These are phyloP conservation scores for Scarus forsteni DNA, from an alignment of 2,797 vertebrate species.

Conservation along the genomic window DNA sequence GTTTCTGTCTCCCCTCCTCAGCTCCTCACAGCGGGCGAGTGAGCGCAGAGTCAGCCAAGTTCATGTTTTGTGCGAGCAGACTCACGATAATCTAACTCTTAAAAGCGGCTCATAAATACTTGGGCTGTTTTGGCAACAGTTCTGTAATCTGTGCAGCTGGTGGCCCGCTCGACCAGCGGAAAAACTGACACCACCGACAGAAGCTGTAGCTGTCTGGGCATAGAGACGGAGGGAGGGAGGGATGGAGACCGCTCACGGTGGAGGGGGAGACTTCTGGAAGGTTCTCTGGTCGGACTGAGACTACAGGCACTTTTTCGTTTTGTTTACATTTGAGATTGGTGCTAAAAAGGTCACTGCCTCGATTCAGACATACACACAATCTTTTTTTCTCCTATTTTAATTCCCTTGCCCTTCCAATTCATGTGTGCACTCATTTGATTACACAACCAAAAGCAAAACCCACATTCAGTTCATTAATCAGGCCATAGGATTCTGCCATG, in stretches of 20 bases:
- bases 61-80: conserved; percentile 62
- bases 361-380: too few relatives aligned
- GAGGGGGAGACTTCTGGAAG: neutral
- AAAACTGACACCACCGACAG: conserved; percentile 36
- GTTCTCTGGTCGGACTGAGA: neutral
- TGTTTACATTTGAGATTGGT: neutral
- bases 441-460: too few relatives aligned
- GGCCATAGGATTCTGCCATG: too few relatives aligned
- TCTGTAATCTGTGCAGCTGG: conserved; percentile 66
- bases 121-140: conserved; percentile 71
- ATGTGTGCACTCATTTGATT: too few relatives aligned
- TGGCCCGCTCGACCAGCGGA: conserved; percentile 27
- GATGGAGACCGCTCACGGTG: neutral
- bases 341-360: too few relatives aligned
- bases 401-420: too few relatives aligned
- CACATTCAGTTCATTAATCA: too few relatives aligned
- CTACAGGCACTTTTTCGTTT: neutral
- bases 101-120: conserved; percentile 62
- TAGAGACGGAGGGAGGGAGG: neutral
- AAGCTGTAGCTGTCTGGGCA: neutral
- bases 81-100: conserved; percentile 63
- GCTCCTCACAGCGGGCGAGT: conserved; percentile 13
- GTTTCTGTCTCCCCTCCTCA: conserved; percentile 1
- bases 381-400: too few relatives aligned
- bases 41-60: conserved; percentile 58